Percentiles rank a stretch among this genome's conserved stretches.
Conservation (phyloP, 2,888 invertebrate genomes). For the Noctua janthe region DNA sequence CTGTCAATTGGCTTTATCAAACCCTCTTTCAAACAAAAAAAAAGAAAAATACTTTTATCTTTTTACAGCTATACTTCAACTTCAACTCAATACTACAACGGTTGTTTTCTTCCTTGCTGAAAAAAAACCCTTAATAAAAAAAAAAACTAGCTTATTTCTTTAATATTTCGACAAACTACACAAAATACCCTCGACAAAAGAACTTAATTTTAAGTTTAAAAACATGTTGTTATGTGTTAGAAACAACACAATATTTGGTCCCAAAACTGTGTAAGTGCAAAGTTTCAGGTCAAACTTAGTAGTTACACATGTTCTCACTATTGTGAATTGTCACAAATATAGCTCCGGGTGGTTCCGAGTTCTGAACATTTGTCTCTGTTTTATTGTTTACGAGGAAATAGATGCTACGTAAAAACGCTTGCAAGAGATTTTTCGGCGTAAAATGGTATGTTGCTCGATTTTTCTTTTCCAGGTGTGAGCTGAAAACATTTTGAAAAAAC, state of each 20-base stretch:
- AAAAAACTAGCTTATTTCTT: not conserved
- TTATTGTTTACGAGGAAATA: constrained; percentile 7
- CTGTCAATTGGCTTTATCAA: not conserved
- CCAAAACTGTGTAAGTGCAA: constrained; percentile 18
- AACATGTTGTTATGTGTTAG: constrained; percentile 10
- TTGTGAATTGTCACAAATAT: constrained; percentile 9
- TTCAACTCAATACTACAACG: not conserved
- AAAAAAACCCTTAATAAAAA: not conserved
- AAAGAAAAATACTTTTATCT: not conserved
- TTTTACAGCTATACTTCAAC: no score
- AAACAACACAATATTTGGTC: constrained; percentile 24
- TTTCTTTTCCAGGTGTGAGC: no score
- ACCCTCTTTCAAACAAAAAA: no score
- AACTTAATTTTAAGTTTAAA: constrained; percentile 1
- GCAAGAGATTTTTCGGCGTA: no score
- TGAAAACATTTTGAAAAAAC: no score
- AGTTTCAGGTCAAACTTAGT: constrained; percentile 33
- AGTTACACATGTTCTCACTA: constrained; percentile 27
- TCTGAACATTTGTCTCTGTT: not conserved
- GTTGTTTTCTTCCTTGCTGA: not conserved
- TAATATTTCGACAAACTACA: not conserved
- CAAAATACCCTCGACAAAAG: not conserved
- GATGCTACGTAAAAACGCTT: not conserved
- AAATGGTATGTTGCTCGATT: not conserved
- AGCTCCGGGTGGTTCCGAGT: not conserved